Conservation (phyloP, 1,140 invertebrate species). For the Drosophila saltans region DNA sequence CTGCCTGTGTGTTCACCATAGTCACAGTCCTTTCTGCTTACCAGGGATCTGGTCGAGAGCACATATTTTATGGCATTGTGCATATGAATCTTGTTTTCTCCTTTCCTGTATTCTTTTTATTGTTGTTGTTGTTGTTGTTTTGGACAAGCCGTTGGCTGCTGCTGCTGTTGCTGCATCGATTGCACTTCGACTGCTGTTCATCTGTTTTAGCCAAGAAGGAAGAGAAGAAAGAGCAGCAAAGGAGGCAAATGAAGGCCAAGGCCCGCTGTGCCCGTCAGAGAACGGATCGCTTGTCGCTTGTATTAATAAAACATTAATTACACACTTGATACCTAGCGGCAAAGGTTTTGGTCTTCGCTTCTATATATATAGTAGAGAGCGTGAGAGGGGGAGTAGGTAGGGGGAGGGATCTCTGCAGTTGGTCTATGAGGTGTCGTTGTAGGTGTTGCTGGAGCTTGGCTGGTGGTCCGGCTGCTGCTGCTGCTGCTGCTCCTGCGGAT, state of each 20-base stretch:
- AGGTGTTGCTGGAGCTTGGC: constrained; percentile 71
- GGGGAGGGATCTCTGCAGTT: background rate
- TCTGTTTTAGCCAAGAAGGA: constrained; percentile 40
- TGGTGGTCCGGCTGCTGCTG: constrained; percentile 56
- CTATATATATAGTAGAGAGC: too few relatives aligned
- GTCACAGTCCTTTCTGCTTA: background rate
- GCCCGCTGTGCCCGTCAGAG: constrained; percentile 45
- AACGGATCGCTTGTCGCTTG: constrained; percentile 82
- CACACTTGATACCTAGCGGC: constrained; percentile 74
- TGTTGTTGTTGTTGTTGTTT: background rate
- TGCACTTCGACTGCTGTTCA: constrained; percentile 83
- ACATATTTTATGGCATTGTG: constrained; percentile 80
- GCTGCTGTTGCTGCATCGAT: constrained; percentile 67
- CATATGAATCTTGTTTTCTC: constrained; percentile 70
- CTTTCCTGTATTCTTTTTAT: background rate
- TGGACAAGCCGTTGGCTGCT: constrained; percentile 28
- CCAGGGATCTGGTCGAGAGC: constrained; percentile 17
- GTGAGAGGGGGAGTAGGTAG: background rate
- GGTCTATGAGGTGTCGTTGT: constrained; percentile 78
- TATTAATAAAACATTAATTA: constrained; percentile 83
- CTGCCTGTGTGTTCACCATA: too few relatives aligned
- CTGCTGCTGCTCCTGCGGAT: constrained; percentile 27
- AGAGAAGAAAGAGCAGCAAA: background rate
- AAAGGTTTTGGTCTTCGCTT: constrained; percentile 31
- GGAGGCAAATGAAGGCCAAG: constrained; percentile 18